Evolutionary conservation across 2,888 invertebrate species (phyloP).

Genomic region (Lepidonotus clava): DNA sequence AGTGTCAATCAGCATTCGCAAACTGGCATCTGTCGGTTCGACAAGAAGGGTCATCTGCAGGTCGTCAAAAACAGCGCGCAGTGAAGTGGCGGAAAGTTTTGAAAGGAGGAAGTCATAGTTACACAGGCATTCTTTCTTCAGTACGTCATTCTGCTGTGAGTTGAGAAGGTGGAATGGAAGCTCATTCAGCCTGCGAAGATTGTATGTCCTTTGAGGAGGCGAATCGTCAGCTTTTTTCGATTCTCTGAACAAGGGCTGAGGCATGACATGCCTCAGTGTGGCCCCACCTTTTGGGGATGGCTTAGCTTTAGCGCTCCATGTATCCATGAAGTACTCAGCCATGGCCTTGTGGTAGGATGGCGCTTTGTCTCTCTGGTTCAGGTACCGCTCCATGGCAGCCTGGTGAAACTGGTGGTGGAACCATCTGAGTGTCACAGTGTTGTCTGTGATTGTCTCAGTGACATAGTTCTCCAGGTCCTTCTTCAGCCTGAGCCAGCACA

Average conservation of each 20-base stretch:
- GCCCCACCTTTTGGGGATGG: conserved; percentile 70
- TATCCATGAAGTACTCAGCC: conserved; percentile 78
- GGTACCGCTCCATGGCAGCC: conserved; percentile 85
- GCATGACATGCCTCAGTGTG: conserved; percentile 66
- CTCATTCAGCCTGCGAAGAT: conserved; percentile 90
- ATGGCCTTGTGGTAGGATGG: conserved; percentile 78
- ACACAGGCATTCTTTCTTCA: conserved; percentile 87
- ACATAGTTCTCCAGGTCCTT: conserved; percentile 70
- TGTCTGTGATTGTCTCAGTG: conserved; percentile 69
- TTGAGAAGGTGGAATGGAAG: conserved; percentile 89
- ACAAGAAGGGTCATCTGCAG: conserved; percentile 82
- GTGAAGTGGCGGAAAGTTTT: conserved; percentile 89
- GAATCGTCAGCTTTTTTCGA: not conserved
- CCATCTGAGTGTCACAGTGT: conserved; percentile 83
- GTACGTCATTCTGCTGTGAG: conserved; percentile 81
- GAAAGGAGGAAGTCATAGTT: conserved; percentile 90
- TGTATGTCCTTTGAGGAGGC: conserved; percentile 81
- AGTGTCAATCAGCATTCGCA: conserved; percentile 85
- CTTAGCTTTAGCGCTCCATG: conserved; percentile 72
- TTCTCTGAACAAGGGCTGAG: conserved; percentile 70
- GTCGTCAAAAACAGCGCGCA: conserved; percentile 89
- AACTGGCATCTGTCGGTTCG: conserved; percentile 74
- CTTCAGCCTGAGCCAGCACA: conserved; percentile 73
- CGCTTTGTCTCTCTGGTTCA: conserved; percentile 76
- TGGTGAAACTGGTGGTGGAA: conserved; percentile 84